A percentile compares a stretch with the other conserved stretches of the same genome.
Evolutionary conservation across 2,888 invertebrate species (phyloP).

Genomic region (Coleophora deauratella): DNA sequence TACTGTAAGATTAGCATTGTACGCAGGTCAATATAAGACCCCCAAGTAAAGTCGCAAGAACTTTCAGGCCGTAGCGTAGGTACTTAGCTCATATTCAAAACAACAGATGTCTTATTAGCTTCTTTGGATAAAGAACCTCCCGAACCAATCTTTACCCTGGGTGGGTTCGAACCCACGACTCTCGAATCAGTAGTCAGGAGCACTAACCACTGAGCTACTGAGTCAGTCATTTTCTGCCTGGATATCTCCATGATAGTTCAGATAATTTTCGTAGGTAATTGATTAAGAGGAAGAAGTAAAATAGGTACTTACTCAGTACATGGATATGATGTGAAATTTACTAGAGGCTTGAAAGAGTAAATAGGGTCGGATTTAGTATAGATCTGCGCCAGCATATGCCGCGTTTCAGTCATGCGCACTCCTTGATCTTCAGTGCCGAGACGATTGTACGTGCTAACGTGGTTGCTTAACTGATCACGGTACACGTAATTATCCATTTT

Average conservation of each 20-base stretch:
- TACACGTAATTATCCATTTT: conserved; percentile 68
- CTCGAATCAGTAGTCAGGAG: too few relatives aligned
- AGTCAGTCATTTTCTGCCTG: too few relatives aligned
- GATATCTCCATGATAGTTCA: too few relatives aligned
- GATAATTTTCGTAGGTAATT: too few relatives aligned
- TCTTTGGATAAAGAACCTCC: too few relatives aligned
- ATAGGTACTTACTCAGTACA: conserved; percentile 56
- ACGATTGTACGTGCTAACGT: conserved; percentile 60
- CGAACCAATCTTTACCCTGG: too few relatives aligned
- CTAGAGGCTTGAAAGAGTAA: conserved; percentile 58
- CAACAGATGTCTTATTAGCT: too few relatives aligned
- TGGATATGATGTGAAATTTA: conserved; percentile 64
- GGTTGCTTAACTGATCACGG: conserved; percentile 55
- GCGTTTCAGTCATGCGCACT: conserved; percentile 55
- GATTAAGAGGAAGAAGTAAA: not conserved
- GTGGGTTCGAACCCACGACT: too few relatives aligned
- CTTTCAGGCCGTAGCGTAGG: too few relatives aligned
- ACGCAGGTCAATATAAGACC: not conserved
- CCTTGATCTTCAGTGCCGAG: conserved; percentile 54
- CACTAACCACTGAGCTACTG: too few relatives aligned
- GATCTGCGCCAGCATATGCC: conserved; percentile 59
- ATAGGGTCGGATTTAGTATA: conserved; percentile 51
- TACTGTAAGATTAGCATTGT: conserved; percentile 25
- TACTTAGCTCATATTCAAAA: too few relatives aligned
- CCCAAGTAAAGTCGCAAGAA: too few relatives aligned